Evolutionary conservation across 2,888 invertebrate species (phyloP).

Genomic region (Allophyes oxyacanthae): DNA sequence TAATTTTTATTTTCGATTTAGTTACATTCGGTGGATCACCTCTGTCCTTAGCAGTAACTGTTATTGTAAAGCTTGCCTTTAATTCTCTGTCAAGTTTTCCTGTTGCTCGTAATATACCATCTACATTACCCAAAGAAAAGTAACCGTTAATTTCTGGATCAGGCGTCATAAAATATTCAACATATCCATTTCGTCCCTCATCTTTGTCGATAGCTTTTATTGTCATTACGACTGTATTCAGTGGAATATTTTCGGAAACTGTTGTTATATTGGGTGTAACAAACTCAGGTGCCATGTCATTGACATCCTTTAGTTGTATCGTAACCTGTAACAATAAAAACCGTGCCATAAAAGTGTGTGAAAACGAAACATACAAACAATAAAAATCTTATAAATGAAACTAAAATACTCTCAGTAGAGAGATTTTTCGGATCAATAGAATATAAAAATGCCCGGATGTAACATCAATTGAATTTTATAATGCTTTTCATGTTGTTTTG

Average conservation of each 20-base stretch:
- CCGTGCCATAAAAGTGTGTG: conserved; percentile 43
- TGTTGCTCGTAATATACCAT: conserved; percentile 95
- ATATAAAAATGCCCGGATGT: conserved; percentile 34
- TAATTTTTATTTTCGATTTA: conserved; percentile 91
- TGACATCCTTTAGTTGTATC: conserved; percentile 96
- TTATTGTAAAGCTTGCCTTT: conserved; percentile 92
- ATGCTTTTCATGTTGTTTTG: conserved; percentile 17
- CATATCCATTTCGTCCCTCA: conserved; percentile 97
- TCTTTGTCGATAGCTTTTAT: conserved; percentile 97
- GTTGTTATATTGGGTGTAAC: conserved; percentile 94
- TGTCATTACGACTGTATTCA: conserved; percentile 96
- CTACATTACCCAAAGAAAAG: conserved; percentile 95
- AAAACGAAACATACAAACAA: conserved; percentile 43
- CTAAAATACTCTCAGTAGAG: conserved; percentile 26
- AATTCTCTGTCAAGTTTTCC: conserved; percentile 96
- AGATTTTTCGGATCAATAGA: conserved; percentile 31
- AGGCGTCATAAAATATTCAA: conserved; percentile 95
- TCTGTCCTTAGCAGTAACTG: conserved; percentile 95
- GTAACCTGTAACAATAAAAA: conserved; percentile 91
- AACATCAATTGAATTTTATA: conserved; percentile 35
- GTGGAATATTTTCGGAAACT: conserved; percentile 95
- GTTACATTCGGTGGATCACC: conserved; percentile 95
- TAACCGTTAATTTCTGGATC: conserved; percentile 90
- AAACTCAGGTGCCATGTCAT: conserved; percentile 97
- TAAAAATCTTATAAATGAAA: conserved; percentile 39